Evolutionary conservation across 35 echinoderm and acorn worm genomes (phyloP).

Genomic region (Patiria miniata): DNA sequence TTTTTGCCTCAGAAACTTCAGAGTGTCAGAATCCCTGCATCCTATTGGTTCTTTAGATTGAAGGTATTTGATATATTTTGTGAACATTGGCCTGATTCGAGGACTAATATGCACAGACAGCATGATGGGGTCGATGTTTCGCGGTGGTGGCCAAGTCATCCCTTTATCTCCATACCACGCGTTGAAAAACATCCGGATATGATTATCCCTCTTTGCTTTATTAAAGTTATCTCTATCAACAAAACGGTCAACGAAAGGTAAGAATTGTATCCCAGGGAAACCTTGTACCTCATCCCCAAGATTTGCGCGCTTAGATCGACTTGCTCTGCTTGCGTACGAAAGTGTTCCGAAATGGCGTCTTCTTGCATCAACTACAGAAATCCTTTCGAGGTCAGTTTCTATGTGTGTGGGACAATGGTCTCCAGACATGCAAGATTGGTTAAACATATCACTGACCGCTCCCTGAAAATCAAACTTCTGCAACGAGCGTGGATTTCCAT

Average conservation of each 20-base stretch:
- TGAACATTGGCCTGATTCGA: background rate
- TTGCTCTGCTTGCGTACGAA: background rate
- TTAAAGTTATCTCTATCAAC: background rate
- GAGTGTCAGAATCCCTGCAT: too few relatives aligned
- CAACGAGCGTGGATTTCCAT: background rate
- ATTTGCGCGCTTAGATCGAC: background rate
- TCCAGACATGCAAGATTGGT: background rate
- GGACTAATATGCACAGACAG: background rate
- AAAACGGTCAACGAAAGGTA: background rate
- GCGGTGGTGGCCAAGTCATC: background rate
- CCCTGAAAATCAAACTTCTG: background rate
- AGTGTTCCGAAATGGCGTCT: background rate
- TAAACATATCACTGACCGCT: background rate
- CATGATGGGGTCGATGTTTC: background rate
- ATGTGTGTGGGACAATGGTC: background rate
- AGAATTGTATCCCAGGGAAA: background rate
- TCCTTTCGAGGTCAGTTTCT: background rate
- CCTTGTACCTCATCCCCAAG: constrained; percentile 4
- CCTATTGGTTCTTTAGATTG: background rate
- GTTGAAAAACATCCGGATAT: background rate
- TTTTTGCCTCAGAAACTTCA: background rate
- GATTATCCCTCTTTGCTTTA: background rate
- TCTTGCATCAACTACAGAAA: background rate
- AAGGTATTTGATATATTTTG: background rate
- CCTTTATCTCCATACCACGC: constrained; percentile 7